Conservation (phyloP, 2,888 invertebrate species). For the Cremastobaeus sp. region DNA sequence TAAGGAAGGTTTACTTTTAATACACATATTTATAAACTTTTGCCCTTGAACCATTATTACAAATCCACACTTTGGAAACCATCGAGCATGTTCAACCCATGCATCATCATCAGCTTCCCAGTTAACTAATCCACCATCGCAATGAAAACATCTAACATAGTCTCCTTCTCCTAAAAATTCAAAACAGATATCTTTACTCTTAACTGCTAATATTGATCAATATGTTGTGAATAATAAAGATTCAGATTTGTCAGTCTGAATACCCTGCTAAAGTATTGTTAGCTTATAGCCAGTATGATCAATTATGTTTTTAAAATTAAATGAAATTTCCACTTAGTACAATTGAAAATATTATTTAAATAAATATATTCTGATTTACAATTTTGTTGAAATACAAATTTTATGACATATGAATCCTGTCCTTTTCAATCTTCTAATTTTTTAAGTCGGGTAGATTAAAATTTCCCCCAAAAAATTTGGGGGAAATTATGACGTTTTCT, state of each 20-base stretch:
- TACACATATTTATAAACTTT: constrained; percentile 83
- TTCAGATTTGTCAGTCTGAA: background rate
- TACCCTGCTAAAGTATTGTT: no score
- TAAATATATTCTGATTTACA: no score
- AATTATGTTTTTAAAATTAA: constrained; percentile 8
- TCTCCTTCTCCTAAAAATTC: constrained; percentile 83
- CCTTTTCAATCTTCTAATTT: no score
- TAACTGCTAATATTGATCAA: no score
- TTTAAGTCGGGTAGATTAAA: no score
- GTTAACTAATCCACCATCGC: constrained; percentile 93
- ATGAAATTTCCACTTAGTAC: no score
- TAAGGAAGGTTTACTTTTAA: constrained; percentile 70
- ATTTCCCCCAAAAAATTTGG: no score
- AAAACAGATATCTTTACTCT: no score
- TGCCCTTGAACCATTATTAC: constrained; percentile 89
- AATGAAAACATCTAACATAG: constrained; percentile 94
- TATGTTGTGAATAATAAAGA: constrained; percentile 4
- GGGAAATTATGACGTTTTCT: no score
- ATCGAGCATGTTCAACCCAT: constrained; percentile 95
- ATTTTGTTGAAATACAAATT: background rate
- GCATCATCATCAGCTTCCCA: constrained; percentile 95
- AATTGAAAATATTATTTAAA: background rate
- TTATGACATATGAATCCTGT: no score
- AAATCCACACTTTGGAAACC: constrained; percentile 94
- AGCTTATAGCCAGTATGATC: no score